Evolutionary conservation across 2,113 vertebrate species (phyloP), one percentile per base, ranked within the genome.

Genomic region (Anhinga rufa): DNA sequence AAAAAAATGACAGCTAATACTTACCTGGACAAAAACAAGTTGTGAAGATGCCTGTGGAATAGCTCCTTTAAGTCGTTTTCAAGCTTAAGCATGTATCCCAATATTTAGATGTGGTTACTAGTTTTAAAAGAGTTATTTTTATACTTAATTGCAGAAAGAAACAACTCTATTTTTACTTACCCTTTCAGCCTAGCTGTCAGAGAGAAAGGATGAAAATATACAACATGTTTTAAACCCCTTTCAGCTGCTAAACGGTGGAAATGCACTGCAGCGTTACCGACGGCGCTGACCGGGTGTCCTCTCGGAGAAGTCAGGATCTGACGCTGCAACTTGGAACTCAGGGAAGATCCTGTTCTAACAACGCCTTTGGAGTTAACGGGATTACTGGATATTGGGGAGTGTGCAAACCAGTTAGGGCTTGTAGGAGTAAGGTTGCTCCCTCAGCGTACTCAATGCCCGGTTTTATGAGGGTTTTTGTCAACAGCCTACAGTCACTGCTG

Each of bases 191-290:
- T 91, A 82, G 49, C 88, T 94, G 75, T 93, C 75, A 93, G 84
- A 91, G 49, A 91, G 10, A 94, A 91, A 95, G 82, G 81, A 87
- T 92, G 86, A 95, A 95, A 96, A 92, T 42, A 92, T 58, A 95
- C 65, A 94, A 83, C 62, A 51, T 61, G 62, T 82, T 96, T 95
- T 88, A 84, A 92, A 90, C 64, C 34, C 68, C 85, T 95, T 79
- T 82, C 89, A 94, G 78, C 85, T 90, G 86, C 83, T 91, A 61
- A 94, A 92, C 80, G 88, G 78, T 83, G 92, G 86, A 95, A 88
- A 88, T 49, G 74, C 44, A 78, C 46, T 72, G 88, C 77, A 79
- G 61, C 24, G 36, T 89, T 89, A 94, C 92, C 71, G 71, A 75
- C 75, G 42, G 86, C 72, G 64, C 82, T 46, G 83, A 52, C 49